Base-by-base conservation (phyloP, 2,797 vertebrate genomes). In the Crocidura indochinensis region DNA sequence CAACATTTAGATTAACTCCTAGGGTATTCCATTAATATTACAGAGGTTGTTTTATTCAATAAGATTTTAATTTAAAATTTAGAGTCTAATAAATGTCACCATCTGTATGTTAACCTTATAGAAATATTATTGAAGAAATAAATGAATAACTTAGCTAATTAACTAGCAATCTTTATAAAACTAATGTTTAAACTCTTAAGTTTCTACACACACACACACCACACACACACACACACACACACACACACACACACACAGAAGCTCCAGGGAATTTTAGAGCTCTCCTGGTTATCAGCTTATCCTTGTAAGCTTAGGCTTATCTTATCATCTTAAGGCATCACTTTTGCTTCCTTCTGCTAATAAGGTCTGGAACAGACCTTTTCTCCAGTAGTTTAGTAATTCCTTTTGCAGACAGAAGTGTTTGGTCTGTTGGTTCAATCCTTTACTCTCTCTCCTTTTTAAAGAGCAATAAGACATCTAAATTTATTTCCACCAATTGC, bases 331-430 rank as follows among this genome's bases (percentile, higher is more conserved):
- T 8, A 49, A 88, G 91, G 88, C 94, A 95, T 96, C 95, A 93
- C 91, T 68, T 90, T 92, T 96, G 94, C 95, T 96, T 96, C 96
- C 95, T 96, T 92, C 90, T 88, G 90, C 91, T 94, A 96, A 95
- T 88, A 95, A 94, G 94, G 91, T 95, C 94, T 92, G 94, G 94
- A 71, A 20, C 64, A 68, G 88, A 89, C 94, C 91, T 94, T 91
- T 91, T 47, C 94, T 92, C 60, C 44, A 38, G 65, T 76, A 49
- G 46, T 4, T 74, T 2, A 19, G 76, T 92, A 95, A 95, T 95
- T 95, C 91, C 49, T 90, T 76, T 51, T 88, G 76, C 92, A 95
- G 94, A 96, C 94, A 96, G 92, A 95, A 87, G 38, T 56, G 49
- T 86, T 92, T 87, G 84, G 69, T 64, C 88, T 78, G 85, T 27